Evolutionary conservation across 2,888 invertebrate genomes (phyloP).

Genomic region (Frankliniella intonsa): DNA sequence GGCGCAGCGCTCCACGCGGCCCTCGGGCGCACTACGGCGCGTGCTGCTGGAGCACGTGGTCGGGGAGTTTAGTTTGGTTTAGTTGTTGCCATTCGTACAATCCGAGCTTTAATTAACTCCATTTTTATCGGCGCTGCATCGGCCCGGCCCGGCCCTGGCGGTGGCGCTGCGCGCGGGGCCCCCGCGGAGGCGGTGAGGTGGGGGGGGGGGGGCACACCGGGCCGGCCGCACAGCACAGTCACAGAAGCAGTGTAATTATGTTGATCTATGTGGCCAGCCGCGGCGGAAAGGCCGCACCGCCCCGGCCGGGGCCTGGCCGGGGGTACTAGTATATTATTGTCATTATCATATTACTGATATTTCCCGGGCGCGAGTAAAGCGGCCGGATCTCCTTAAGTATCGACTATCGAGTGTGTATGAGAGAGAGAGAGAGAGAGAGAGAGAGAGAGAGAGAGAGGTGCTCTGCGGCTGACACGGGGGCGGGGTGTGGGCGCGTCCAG

Average conservation of each 20-base stretch:
- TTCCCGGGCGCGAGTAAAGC: not conserved
- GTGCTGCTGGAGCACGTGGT: too few species aligned
- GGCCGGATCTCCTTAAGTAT: not conserved
- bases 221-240: not conserved
- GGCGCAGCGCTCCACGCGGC: too few species aligned
- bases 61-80: too few species aligned
- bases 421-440: not conserved
- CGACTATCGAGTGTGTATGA: too few species aligned
- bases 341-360: not conserved
- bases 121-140: constrained; percentile 1
- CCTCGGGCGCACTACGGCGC: too few species aligned
- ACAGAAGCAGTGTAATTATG: not conserved
- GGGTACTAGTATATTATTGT: not conserved
- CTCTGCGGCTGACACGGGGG: not conserved
- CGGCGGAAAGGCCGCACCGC: too few species aligned
- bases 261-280: not conserved
- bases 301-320: not conserved
- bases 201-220: too few species aligned
- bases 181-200: too few species aligned
- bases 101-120: not conserved
- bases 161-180: too few species aligned
- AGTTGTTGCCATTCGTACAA: not conserved
- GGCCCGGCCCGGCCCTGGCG: not conserved
- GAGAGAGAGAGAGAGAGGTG: not conserved
- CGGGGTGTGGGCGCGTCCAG: not conserved